These are phyloP conservation scores for Choristoneura rosaceana DNA, from an alignment of 2,888 invertebrate species.

Conservation along the genomic window DNA sequence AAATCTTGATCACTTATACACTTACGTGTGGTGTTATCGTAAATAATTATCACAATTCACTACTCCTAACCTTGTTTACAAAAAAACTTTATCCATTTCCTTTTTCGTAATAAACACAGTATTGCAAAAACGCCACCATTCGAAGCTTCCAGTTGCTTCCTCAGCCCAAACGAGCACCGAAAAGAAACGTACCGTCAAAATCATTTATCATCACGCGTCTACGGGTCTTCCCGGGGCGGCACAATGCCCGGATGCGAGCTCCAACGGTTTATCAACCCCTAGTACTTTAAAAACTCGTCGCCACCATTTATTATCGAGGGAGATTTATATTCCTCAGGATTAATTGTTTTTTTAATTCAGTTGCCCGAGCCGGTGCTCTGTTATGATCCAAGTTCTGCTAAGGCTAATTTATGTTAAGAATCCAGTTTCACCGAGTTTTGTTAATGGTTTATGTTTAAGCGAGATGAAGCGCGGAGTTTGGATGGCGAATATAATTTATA, in stretches of 20 bases:
- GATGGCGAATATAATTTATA: neutral
- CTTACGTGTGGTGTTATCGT: too few species aligned
- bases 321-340: slow-evolving; percentile 57
- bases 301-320: slow-evolving; percentile 37
- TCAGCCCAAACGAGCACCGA: neutral
- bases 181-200: slow-evolving; percentile 24
- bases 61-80: too few species aligned
- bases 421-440: slow-evolving; percentile 9
- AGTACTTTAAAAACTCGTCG: slow-evolving; percentile 61
- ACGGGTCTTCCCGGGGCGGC: neutral
- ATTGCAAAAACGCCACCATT: too few species aligned
- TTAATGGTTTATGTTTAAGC: slow-evolving; percentile 15
- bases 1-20: too few species aligned
- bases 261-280: slow-evolving; percentile 55
- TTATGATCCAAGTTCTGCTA: slow-evolving; percentile 26
- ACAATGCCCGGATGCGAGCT: slow-evolving; percentile 13
- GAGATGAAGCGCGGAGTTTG: neutral
- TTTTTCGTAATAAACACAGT: too few species aligned
- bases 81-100: too few species aligned
- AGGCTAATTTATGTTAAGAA: slow-evolving; percentile 20
- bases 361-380: slow-evolving; percentile 15
- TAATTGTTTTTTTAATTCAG: slow-evolving; percentile 42
- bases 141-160: neutral
- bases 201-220: slow-evolving; percentile 1
- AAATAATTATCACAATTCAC: too few species aligned